Base-by-base conservation (phyloP, 2,797 vertebrate genomes). In the Echiichthys vipera region DNA sequence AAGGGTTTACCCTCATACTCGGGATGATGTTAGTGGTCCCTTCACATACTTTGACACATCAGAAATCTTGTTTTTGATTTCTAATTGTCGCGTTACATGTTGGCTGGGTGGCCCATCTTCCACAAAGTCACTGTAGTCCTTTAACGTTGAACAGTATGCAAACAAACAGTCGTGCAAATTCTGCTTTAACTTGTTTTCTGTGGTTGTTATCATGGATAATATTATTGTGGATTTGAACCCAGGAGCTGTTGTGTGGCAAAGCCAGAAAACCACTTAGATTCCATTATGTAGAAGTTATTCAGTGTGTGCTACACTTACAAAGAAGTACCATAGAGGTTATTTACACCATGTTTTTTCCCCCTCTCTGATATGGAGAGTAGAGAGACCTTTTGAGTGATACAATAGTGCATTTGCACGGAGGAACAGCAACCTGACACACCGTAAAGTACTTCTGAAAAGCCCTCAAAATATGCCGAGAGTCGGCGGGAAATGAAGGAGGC, bases 391-490 rank as follows among this genome's bases (percentile, higher is more conserved):
- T 90, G 81, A 90, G 80, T 78, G 83, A 81, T 80, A 90, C 90
- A 92, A 91, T 90, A 30, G 88, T 51, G 81, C 85, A 77, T 90
- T 91, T 87, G 83, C 79, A 87, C 34, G 58, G 81, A 84, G 87
- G 76, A 89, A 50, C 76, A 59, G 80, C 83, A 80, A 91, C 84
- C 89, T 89, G 89, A 91, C 85, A 80, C 88, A 81, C 84, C 72
- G 85, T 84, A 88, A 92, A 92, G 90, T 83, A 78, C 86, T 90
- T 83, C 69, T 89, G 87, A 90, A 93, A 92, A 81, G 89, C 90
- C 88, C 91, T 91, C 88, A 64, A 88, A 92, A 85, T 34, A 66
- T 86, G 65, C 77, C 1, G 78, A 59, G 82, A 85, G 87, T 81
- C 75, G 46, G 84, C 62, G 55, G 79, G 81, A 84, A 87, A 83